Conservation (phyloP, 2,113 vertebrate genomes). For the Cariama cristata region DNA sequence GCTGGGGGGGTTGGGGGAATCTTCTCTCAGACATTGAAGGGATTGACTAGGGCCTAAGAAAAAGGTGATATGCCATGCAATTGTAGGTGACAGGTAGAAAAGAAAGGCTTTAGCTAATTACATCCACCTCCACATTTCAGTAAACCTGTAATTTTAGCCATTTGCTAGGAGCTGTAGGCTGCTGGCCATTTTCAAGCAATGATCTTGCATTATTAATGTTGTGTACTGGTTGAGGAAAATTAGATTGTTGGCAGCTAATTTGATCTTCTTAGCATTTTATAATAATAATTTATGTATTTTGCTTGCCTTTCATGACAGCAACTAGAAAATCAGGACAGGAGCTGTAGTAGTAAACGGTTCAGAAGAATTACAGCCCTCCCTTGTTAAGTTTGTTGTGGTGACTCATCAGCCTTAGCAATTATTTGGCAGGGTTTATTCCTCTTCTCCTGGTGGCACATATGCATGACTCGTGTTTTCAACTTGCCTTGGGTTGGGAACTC, state of each 20-base stretch:
- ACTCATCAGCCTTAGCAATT: conserved; percentile 51
- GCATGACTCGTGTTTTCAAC: conserved; percentile 50
- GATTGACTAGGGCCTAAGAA: neutral
- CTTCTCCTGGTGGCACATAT: neutral
- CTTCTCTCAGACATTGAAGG: neutral
- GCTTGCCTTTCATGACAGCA: conserved; percentile 24
- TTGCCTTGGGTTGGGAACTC: conserved; percentile 43
- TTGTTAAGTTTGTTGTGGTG: neutral
- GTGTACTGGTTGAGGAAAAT: conserved; percentile 14
- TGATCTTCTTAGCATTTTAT: conserved; percentile 22
- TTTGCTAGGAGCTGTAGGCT: neutral
- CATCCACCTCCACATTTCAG: neutral
- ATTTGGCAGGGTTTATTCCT: conserved; percentile 33
- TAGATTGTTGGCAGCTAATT: conserved; percentile 35
- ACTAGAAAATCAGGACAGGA: conserved; percentile 37
- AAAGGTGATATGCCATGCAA: neutral
- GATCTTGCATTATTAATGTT: neutral
- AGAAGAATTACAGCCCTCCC: conserved; percentile 32
- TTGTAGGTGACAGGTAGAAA: neutral
- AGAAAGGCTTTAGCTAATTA: neutral
- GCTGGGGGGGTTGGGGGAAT: neutral
- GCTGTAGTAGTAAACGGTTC: conserved; percentile 23
- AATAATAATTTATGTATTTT: neutral
- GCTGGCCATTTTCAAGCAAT: conserved; percentile 8
- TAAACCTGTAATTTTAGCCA: neutral